These are phyloP conservation scores for Chelmon rostratus DNA, from an alignment of 2,797 vertebrate genomes.

Conservation along the genomic window DNA sequence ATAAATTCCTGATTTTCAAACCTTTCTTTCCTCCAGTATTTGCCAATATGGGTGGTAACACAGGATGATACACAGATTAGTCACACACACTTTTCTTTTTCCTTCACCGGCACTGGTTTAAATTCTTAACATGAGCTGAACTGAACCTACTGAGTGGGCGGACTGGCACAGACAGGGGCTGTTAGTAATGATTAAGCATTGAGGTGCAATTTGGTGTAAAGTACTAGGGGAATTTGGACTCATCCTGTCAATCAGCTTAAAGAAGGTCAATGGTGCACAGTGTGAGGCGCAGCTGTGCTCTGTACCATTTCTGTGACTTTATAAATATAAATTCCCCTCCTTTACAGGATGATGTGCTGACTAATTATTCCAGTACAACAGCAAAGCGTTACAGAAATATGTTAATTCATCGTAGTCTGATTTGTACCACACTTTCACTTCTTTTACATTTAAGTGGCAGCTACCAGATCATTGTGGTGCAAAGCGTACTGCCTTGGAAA, in stretches of 20 bases:
- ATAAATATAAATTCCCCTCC: not conserved
- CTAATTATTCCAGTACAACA: not conserved
- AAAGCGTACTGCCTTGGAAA: not conserved
- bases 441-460: not conserved
- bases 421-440: not conserved
- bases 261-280: conserved; percentile 13
- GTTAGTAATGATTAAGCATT: conserved; percentile 34
- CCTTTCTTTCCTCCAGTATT: conserved; percentile 10
- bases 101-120: conserved; percentile 22
- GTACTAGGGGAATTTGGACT: conserved; percentile 32
- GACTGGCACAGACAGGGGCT: conserved; percentile 22
- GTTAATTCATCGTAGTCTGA: not conserved
- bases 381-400: not conserved
- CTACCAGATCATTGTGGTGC: not conserved
- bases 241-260: conserved; percentile 21
- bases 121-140: conserved; percentile 22
- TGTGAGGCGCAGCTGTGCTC: not conserved
- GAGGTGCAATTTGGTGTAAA: conserved; percentile 11
- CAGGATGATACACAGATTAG: conserved; percentile 9
- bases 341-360: not conserved
- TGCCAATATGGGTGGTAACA: conserved; percentile 14
- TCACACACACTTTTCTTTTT: conserved; percentile 1
- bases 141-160: not conserved
- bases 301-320: too few relatives aligned
- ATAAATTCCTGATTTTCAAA: conserved; percentile 16